phyloP scores from a whole-genome alignment of 2,113 vertebrate species.

The Chionis minor region DNA sequence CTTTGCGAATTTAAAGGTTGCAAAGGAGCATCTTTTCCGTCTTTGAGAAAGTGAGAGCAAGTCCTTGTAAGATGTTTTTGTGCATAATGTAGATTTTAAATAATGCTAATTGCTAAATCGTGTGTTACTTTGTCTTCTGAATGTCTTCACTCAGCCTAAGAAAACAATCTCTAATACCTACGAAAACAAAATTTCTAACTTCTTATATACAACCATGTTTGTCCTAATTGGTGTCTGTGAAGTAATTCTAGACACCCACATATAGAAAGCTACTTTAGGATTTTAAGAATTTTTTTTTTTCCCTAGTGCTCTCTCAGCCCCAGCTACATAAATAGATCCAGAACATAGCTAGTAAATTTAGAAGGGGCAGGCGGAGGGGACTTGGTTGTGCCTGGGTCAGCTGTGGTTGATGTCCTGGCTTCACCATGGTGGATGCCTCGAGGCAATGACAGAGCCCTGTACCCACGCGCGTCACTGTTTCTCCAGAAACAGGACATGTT shows the following conservation, averaged over 20 bases:
- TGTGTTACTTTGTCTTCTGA: background rate
- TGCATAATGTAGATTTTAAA: background rate
- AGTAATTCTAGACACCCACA: background rate
- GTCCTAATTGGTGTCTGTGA: background rate
- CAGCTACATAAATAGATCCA: background rate
- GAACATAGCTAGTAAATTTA: background rate
- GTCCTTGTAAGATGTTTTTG: background rate
- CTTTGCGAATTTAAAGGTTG: background rate
- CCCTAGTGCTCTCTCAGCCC: background rate
- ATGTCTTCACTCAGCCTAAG: background rate
- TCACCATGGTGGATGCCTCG: background rate
- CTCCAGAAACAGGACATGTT: background rate
- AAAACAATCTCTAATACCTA: background rate
- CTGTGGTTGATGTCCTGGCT: background rate
- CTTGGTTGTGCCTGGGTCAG: background rate
- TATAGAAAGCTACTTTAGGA: background rate
- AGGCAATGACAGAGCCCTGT: rapidly evolving
- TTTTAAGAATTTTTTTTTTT: background rate
- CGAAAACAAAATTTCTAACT: background rate
- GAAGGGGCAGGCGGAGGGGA: background rate
- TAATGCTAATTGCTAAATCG: background rate
- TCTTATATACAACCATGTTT: background rate
- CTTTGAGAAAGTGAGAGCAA: background rate
- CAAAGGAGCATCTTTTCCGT: background rate
- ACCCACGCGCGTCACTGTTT: background rate